Evolutionary conservation across 2,113 vertebrate genomes (phyloP), one percentile per base, ranked within the genome.

Genomic region (Pogona vitticeps): DNA sequence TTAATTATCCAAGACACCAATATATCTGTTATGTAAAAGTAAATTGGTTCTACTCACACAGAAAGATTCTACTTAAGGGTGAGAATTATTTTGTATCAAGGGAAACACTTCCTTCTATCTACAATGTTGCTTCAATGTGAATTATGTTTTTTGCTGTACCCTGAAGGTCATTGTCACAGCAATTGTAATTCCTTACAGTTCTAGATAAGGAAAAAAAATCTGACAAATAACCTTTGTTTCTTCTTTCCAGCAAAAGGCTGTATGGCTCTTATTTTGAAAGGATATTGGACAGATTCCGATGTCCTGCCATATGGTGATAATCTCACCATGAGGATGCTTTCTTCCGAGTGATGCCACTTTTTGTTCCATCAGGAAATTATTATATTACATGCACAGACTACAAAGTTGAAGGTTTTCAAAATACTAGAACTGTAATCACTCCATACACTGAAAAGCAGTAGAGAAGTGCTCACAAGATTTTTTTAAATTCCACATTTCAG

Each of bases 21-120:
- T 40, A 15, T 75, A 82, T 38, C 10, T 46, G 13, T 77, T 77
- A 21, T 67, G 6, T 52, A n/a, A 76, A 58, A 82, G 2, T 28
- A 67, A 84, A 63, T 36, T 84, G 40, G n/a, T n/a, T 84, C 33
- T 84, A 56, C 59, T 23, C 56, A 83, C 23, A 73, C 42, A 77
- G 26, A 33, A 65, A 67, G 2, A 46, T 85, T 67, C 31, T 26
- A 61, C 38, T 36, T 61, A 71, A 63, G 58, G 28, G 46, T 80
- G 21, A 80, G 13, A 73, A 33, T 73, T 59, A 20, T 46, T 63
- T 72, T 17, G 15, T 63, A 46, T 46, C 15, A 65, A 3, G 18
- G 17, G 56, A 75, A 84, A 67, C 8, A 13, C 23, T 40, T 6
- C 1, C 36, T 12, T 83, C 40, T 61, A 26, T 65, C 58, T 76